Evolutionary conservation across 2,797 vertebrate genomes (phyloP).

Genomic region (Thunnus albacares): DNA sequence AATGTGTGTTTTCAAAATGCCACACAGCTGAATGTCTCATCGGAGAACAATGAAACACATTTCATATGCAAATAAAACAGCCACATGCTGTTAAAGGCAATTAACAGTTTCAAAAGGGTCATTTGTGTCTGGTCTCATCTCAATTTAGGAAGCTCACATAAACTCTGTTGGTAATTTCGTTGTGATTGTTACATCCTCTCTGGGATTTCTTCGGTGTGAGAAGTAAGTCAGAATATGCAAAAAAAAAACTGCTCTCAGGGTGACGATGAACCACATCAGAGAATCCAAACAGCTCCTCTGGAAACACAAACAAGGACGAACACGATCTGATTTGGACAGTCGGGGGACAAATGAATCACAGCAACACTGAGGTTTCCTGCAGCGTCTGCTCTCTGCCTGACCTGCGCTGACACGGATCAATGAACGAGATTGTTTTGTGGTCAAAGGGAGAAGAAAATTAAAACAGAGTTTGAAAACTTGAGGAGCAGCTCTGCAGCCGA

Average conservation of each 20-base stretch:
- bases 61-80: slow-evolving; percentile 58
- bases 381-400: slow-evolving; percentile 48
- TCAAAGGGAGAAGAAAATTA: slow-evolving; percentile 46
- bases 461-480: slow-evolving; percentile 44
- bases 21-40: slow-evolving; percentile 42
- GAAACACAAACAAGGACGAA: slow-evolving; percentile 36
- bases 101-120: slow-evolving; percentile 40
- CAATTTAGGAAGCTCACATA: slow-evolving; percentile 14
- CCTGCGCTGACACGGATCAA: slow-evolving; percentile 55
- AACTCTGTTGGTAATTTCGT: slow-evolving; percentile 25
- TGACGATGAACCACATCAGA: slow-evolving; percentile 15
- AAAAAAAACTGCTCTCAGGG: background rate
- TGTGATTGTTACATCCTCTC: slow-evolving; percentile 20
- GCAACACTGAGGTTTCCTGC: slow-evolving; percentile 19
- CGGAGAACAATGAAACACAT: slow-evolving; percentile 54
- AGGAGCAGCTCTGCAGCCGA: slow-evolving; percentile 38
- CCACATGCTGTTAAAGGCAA: slow-evolving; percentile 44
- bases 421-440: slow-evolving; percentile 42
- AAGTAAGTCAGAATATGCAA: slow-evolving; percentile 20
- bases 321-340: slow-evolving; percentile 38
- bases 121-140: slow-evolving; percentile 22
- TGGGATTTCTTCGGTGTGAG: slow-evolving; percentile 14
- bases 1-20: background rate
- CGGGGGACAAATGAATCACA: slow-evolving; percentile 39
- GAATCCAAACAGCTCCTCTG: background rate